These are phyloP conservation scores for Lobophora halterata DNA, from an alignment of 2,888 invertebrate genomes.

Conservation along the genomic window DNA sequence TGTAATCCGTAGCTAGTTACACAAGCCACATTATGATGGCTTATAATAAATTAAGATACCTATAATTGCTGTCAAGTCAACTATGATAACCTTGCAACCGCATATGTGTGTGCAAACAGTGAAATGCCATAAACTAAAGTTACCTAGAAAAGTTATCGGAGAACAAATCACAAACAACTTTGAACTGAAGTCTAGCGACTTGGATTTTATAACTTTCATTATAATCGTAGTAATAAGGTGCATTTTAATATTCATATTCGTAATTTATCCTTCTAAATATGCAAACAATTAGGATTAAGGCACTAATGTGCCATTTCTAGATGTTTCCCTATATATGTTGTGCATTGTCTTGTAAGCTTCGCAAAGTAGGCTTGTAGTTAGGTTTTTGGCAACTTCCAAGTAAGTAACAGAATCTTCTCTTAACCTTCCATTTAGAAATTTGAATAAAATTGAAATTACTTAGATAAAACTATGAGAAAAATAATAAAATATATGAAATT, in stretches of 20 bases:
- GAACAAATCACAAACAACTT: constrained; percentile 11
- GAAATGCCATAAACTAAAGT: constrained; percentile 44
- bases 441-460: constrained; percentile 53
- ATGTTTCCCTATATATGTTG: constrained; percentile 72
- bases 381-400: constrained; percentile 76
- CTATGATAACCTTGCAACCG: constrained; percentile 40
- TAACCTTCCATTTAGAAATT: constrained; percentile 73
- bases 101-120: constrained; percentile 33
- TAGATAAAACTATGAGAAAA: constrained; percentile 61
- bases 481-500: constrained; percentile 42
- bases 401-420: constrained; percentile 74
- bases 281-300: constrained; percentile 67
- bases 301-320: constrained; percentile 67
- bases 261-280: constrained; percentile 73
- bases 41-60: constrained; percentile 44
- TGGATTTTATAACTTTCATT: constrained; percentile 56
- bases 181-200: constrained; percentile 34
- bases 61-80: constrained; percentile 46
- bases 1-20: constrained; percentile 71
- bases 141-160: constrained; percentile 40
- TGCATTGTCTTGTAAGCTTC: constrained; percentile 72
- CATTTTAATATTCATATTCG: constrained; percentile 73
- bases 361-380: constrained; percentile 73
- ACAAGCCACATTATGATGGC: constrained; percentile 53
- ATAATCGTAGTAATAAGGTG: constrained; percentile 70